Evolutionary conservation across 2,113 vertebrate genomes (phyloP).

Genomic region (Spermophilus dauricus): DNA sequence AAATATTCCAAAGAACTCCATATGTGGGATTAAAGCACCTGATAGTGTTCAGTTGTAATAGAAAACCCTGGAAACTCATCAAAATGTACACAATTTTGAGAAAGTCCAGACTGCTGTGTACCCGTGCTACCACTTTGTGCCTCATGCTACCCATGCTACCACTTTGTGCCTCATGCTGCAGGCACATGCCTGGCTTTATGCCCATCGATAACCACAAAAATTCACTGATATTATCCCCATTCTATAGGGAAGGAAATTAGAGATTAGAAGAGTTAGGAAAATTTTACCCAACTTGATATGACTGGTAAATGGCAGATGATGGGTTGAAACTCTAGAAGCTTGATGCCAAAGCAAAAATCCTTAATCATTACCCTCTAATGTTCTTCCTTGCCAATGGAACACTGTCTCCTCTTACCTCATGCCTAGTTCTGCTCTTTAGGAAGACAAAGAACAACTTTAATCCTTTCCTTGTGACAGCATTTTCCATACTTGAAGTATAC

Average conservation of each 20-base stretch:
- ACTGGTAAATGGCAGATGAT: background rate
- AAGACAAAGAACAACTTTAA: background rate
- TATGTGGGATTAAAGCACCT: background rate
- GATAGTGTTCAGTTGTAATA: background rate
- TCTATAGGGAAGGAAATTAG: background rate
- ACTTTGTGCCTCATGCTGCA: background rate
- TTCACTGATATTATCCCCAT: background rate
- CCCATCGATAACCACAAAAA: background rate
- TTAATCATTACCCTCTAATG: background rate
- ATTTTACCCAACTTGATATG: background rate
- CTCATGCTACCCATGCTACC: background rate
- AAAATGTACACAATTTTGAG: background rate
- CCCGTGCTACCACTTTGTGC: background rate
- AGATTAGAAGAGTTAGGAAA: constrained; percentile 35
- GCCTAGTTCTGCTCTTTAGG: background rate
- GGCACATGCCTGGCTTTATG: background rate
- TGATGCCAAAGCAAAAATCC: background rate
- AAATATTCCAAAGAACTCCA: constrained; percentile 7
- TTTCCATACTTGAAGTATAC: constrained; percentile 39
- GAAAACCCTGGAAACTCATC: background rate
- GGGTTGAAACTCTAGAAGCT: constrained; percentile 31
- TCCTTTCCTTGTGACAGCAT: background rate
- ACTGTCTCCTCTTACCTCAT: background rate
- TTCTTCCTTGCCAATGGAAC: background rate
- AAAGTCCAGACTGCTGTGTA: background rate